Conservation (phyloP, 1,140 invertebrate species). For the Pseudomyrmex dendroicus region DNA sequence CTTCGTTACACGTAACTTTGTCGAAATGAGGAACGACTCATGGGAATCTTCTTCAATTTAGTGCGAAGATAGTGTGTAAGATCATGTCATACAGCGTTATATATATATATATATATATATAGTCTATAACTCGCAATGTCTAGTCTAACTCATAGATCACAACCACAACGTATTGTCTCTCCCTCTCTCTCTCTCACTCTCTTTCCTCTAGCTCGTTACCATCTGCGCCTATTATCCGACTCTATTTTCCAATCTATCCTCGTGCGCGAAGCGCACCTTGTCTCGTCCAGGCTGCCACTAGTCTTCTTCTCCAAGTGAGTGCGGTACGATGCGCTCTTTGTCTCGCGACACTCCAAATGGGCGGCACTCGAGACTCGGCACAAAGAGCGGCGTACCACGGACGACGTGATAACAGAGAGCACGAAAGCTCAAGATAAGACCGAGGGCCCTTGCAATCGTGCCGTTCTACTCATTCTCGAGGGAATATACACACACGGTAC, state of each 20-base stretch:
- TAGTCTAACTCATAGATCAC: constrained; percentile 24
- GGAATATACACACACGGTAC: constrained; percentile 6
- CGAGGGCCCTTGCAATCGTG: constrained; percentile 18
- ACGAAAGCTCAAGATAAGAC: constrained; percentile 55
- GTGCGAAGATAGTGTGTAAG: not conserved
- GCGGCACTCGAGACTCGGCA: constrained; percentile 46
- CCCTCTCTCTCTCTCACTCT: not conserved
- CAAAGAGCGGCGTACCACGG: constrained; percentile 41
- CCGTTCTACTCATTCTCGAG: constrained; percentile 11
- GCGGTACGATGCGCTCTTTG: constrained; percentile 53
- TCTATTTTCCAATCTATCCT: constrained; percentile 66
- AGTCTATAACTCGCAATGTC: not conserved
- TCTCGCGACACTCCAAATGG: constrained; percentile 46
- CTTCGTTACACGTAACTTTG: not conserved
- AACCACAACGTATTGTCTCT: not conserved
- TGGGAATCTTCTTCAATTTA: not conserved
- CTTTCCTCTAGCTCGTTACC: constrained; percentile 50
- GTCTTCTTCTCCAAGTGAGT: constrained; percentile 49
- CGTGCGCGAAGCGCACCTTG: constrained; percentile 62
- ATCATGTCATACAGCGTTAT: not conserved
- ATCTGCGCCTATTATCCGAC: constrained; percentile 58
- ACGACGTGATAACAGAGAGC: constrained; percentile 40
- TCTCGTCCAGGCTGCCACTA: constrained; percentile 53
- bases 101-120: too few relatives aligned
- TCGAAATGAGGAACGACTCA: not conserved